These are phyloP conservation scores for Neolamprologus ventralis DNA, from an alignment of 2,113 vertebrate genomes.

Conservation along the genomic window DNA sequence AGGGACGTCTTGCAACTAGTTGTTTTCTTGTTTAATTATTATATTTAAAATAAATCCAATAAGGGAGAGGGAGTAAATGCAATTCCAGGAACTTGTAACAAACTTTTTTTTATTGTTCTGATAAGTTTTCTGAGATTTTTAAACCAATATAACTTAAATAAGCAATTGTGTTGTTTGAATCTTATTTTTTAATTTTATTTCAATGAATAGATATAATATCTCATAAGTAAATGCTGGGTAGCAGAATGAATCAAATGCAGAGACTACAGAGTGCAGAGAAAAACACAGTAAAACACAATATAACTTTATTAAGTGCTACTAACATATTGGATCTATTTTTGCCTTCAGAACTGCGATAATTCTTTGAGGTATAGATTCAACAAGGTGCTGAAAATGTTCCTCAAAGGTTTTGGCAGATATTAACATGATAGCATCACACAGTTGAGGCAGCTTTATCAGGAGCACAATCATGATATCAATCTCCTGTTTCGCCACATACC, in stretches of 20 bases:
- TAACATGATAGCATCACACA: neutral
- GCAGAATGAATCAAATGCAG: accelerated
- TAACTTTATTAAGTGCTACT: accelerated
- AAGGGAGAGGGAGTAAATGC: neutral
- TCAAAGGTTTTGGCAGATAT: neutral
- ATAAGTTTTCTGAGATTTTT: neutral
- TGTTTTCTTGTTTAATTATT: neutral
- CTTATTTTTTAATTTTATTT: accelerated
- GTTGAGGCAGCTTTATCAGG: neutral
- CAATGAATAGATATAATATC: accelerated
- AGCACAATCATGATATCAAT: neutral
- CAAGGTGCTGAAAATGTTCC: neutral
- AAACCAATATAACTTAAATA: neutral
- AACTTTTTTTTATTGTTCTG: neutral
- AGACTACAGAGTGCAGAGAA: neutral
- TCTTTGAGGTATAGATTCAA: accelerated
- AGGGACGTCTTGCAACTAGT: accelerated
- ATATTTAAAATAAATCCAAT: neutral
- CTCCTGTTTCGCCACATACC: neutral
- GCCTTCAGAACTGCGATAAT: neutral
- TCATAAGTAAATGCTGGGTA: neutral
- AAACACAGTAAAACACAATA: neutral
- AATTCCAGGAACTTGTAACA: neutral
- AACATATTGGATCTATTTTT: accelerated
- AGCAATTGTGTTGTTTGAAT: neutral